phyloP scores from a whole-genome alignment of 1,140 invertebrate species.

The Rhyacophila brunnea region DNA sequence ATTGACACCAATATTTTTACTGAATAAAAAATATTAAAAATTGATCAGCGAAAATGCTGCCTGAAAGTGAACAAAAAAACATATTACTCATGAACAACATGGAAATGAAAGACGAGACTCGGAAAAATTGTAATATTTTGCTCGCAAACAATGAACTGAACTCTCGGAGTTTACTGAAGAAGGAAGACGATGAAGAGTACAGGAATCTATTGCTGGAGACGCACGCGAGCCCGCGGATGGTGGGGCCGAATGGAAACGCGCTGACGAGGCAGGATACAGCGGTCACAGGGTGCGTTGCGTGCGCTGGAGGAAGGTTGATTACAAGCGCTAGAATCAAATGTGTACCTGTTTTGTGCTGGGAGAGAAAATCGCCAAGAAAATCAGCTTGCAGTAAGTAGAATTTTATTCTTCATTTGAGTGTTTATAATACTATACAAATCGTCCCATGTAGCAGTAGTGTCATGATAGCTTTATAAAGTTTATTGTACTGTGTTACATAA shows the following conservation, averaged over 20 bases:
- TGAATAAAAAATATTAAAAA: too few species aligned
- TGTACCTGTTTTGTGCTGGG: slow-evolving; percentile 24
- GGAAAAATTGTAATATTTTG: too few species aligned
- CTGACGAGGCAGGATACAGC: slow-evolving; percentile 21
- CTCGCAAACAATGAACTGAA: slow-evolving; percentile 7
- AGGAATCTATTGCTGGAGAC: slow-evolving; percentile 1
- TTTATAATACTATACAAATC: too few species aligned
- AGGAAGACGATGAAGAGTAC: neutral
- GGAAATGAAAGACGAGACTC: slow-evolving; percentile 2
- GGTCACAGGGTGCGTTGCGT: slow-evolving; percentile 14
- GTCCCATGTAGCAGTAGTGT: too few species aligned
- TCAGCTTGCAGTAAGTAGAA: slow-evolving; percentile 19
- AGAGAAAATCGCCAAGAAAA: slow-evolving; percentile 17
- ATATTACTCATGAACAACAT: neutral
- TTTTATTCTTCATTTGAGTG: neutral
- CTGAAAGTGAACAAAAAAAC: too few species aligned
- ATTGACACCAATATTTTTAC: too few species aligned
- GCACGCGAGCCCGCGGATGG: neutral
- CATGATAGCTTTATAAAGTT: too few species aligned
- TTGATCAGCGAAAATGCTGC: too few species aligned
- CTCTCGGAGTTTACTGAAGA: slow-evolving; percentile 1
- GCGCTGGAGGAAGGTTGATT: slow-evolving; percentile 21
- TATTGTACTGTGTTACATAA: too few species aligned
- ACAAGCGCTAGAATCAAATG: slow-evolving; percentile 24
- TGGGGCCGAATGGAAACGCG: slow-evolving; percentile 14